phyloP scores from a whole-genome alignment of 2,888 invertebrate species.

The Colostygia pectinataria region DNA sequence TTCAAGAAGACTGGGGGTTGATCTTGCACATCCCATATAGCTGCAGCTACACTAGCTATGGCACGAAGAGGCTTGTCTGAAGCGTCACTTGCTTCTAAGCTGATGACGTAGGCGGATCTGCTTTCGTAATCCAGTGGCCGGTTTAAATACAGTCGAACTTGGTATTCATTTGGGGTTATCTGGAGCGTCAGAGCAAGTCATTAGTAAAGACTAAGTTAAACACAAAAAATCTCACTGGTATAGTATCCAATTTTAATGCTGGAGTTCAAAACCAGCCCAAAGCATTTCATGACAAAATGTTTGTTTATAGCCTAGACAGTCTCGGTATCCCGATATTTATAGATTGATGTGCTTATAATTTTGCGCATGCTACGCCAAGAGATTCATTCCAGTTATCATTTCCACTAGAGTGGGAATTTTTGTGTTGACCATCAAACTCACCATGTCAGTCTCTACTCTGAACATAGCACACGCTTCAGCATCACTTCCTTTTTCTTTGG shows the following conservation, averaged over 20 bases:
- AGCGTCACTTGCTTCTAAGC: slow-evolving; percentile 85
- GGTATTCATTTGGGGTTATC: slow-evolving; percentile 87
- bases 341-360: too few relatives aligned
- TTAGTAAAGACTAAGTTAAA: not conserved
- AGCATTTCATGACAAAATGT: too few relatives aligned
- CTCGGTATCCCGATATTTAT: too few relatives aligned
- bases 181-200: slow-evolving; percentile 46
- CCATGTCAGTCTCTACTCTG: slow-evolving; percentile 85
- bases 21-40: slow-evolving; percentile 91
- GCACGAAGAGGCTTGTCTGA: slow-evolving; percentile 86
- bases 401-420: too few relatives aligned
- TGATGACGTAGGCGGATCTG: slow-evolving; percentile 87
- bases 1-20: slow-evolving; percentile 91
- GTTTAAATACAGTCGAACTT: slow-evolving; percentile 86
- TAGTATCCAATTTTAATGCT: too few relatives aligned
- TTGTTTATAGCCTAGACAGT: too few relatives aligned
- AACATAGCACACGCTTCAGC: slow-evolving; percentile 88
- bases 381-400: too few relatives aligned
- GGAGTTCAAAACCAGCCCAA: too few relatives aligned
- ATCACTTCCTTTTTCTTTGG: slow-evolving; percentile 80
- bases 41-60: slow-evolving; percentile 88
- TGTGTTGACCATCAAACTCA: too few relatives aligned
- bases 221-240: too few relatives aligned
- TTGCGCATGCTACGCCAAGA: too few relatives aligned
- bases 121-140: slow-evolving; percentile 90